phyloP scores from a whole-genome alignment of 2,888 invertebrate species.

The Andrena haemorrhoa region DNA sequence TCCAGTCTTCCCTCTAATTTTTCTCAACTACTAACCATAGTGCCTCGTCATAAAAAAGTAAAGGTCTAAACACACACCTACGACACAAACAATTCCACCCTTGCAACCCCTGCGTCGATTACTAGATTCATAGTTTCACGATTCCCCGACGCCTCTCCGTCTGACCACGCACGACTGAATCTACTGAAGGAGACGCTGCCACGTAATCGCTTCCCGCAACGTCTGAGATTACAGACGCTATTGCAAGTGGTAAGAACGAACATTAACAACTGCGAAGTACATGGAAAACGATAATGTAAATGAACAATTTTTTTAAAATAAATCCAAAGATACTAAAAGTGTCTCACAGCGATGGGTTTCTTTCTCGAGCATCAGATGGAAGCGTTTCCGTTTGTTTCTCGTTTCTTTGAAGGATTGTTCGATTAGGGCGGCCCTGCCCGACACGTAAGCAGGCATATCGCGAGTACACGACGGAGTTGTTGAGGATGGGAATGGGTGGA shows the following conservation, averaged over 20 bases:
- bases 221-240: too few species aligned
- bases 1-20: constrained; percentile 49
- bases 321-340: background rate
- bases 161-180: constrained; percentile 40
- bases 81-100: background rate
- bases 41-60: background rate
- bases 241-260: too few species aligned
- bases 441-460: constrained; percentile 80
- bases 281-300: too few species aligned
- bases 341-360: background rate
- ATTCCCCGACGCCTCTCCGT: constrained; percentile 5
- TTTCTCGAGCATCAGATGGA: background rate
- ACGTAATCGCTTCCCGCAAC: too few species aligned
- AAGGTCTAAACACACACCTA: background rate
- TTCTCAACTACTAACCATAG: constrained; percentile 8
- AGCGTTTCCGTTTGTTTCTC: background rate
- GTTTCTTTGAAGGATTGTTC: constrained; percentile 36
- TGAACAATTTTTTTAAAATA: background rate
- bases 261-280: too few species aligned
- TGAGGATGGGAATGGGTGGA: constrained; percentile 71
- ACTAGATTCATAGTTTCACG: background rate
- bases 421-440: constrained; percentile 73
- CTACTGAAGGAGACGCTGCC: constrained; percentile 33
- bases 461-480: constrained; percentile 75
- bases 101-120: too few species aligned